phyloP scores from a whole-genome alignment of 2,888 invertebrate genomes.

The Philereme vetulata region DNA sequence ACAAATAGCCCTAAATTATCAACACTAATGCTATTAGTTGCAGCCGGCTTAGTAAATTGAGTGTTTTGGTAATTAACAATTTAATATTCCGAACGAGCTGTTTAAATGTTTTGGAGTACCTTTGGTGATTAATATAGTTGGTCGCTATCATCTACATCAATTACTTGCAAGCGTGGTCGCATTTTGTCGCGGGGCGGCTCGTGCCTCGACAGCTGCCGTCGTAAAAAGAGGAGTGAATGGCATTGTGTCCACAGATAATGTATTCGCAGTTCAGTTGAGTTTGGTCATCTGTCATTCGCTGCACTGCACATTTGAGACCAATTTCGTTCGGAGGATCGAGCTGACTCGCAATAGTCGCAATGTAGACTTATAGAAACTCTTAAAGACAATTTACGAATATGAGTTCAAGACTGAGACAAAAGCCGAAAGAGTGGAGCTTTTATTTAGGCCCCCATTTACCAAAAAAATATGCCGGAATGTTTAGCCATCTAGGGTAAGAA shows the following conservation, averaged over 20 bases:
- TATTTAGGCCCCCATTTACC: not conserved
- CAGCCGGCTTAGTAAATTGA: slow-evolving; percentile 51
- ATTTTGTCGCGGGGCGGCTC: slow-evolving; percentile 48
- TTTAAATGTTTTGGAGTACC: slow-evolving; percentile 57
- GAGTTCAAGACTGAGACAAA: not conserved
- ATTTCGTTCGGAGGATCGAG: slow-evolving; percentile 4
- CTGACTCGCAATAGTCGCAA: not conserved
- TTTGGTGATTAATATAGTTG: slow-evolving; percentile 55
- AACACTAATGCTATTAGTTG: slow-evolving; percentile 54
- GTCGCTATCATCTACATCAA: slow-evolving; percentile 42
- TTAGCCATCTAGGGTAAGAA: not conserved
- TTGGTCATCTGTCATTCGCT: slow-evolving; percentile 65
- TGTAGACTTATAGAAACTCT: not conserved
- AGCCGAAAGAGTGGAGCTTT: not conserved
- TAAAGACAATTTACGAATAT: not conserved
- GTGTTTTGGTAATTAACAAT: slow-evolving; percentile 65
- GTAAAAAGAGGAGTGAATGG: slow-evolving; percentile 61
- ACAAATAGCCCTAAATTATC: slow-evolving; percentile 47
- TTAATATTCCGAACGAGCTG: slow-evolving; percentile 61
- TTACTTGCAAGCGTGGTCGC: slow-evolving; percentile 42
- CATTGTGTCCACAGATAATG: slow-evolving; percentile 56
- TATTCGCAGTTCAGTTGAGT: slow-evolving; percentile 58
- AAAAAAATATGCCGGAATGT: not conserved
- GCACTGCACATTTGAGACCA: slow-evolving; percentile 40
- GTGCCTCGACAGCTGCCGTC: slow-evolving; percentile 62